Evolutionary conservation across 53 echinoderm and acorn worm genomes (phyloP), one percentile per base, ranked within the genome.

Genomic region (Patiria pectinifera): DNA sequence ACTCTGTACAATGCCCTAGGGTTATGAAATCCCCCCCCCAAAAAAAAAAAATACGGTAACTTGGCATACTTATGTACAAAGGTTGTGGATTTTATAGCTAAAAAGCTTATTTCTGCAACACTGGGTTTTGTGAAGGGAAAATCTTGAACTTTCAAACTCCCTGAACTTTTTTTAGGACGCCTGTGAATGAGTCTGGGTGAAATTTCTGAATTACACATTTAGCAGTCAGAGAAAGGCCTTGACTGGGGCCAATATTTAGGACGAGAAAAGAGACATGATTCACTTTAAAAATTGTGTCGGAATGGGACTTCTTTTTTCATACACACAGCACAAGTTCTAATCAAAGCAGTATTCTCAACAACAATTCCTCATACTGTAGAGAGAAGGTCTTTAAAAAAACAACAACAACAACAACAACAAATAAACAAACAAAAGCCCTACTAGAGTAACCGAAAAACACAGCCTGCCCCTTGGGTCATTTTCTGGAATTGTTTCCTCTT

Each of bases 51-150:
- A 23, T 47, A 22, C 15, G 85, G 69, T 85, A 85, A 85, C 85
- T 47, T 60, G 60, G 60, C 35, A 35, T 35, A 35, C 35, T 35
- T 11, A 11, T 12, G 70, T 71, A 85, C 71, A 74, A 74, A 74
- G 86, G 48, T 48, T 86, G 86, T 86, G 86, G 75, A 24, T 71
- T 86, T 74, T 22, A 71, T 22, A 71, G 71, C 70, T 71, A 86
- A 48, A 70, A 71, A 86, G 71, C 48, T 86, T 86, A 86, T 58
- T 86, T 74, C 72, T 86, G 86, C 86, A 86, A 86, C 71, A 74
- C 74, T 86, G 74, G 53, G 72, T 49, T 85, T 45, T 19, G 22
- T 44, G 12, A 46, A 43, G 22, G 24, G 45, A 46, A 45, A 15
- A 78, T 11, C 14, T 45, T 78, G 79, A 78, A 78, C 79, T 78